phyloP scores from a whole-genome alignment of 2,797 vertebrate species.

The Lagodon rhomboides region DNA sequence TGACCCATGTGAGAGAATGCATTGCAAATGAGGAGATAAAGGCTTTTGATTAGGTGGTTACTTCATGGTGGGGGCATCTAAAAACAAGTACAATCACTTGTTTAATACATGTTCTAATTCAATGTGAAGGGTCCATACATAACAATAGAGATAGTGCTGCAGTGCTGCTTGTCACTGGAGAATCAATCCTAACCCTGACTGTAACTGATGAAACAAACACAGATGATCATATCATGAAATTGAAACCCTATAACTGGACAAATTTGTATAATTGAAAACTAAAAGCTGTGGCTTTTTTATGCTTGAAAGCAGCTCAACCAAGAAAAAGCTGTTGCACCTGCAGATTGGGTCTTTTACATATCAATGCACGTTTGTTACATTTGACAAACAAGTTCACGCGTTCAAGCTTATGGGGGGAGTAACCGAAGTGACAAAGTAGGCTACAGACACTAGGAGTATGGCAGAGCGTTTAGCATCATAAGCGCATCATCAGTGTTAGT shows the following conservation, averaged over 20 bases:
- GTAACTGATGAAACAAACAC: not conserved
- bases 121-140: not conserved
- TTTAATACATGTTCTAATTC: not conserved
- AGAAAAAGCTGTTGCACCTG: not conserved
- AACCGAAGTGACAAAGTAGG: too few species aligned
- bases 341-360: too few species aligned
- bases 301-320: not conserved
- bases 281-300: not conserved
- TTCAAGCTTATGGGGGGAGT: too few species aligned
- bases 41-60: not conserved
- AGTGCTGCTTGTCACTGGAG: not conserved
- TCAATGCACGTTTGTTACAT: too few species aligned
- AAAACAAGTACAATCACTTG: not conserved
- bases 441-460: too few species aligned
- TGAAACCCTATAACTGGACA: not conserved
- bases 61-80: not conserved
- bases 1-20: slow-evolving; percentile 37
- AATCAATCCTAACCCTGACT: not conserved
- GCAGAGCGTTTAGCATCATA: too few species aligned
- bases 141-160: not conserved
- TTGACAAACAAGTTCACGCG: too few species aligned
- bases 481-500: too few species aligned
- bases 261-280: not conserved
- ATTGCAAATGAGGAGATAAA: slow-evolving; percentile 32
- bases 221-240: not conserved